A percentile compares a stretch with the other conserved stretches of the same genome.
phyloP scores from a whole-genome alignment of 30 jellyfish, hydroid and myxozoan species.

The Catostylus mosaicus region DNA sequence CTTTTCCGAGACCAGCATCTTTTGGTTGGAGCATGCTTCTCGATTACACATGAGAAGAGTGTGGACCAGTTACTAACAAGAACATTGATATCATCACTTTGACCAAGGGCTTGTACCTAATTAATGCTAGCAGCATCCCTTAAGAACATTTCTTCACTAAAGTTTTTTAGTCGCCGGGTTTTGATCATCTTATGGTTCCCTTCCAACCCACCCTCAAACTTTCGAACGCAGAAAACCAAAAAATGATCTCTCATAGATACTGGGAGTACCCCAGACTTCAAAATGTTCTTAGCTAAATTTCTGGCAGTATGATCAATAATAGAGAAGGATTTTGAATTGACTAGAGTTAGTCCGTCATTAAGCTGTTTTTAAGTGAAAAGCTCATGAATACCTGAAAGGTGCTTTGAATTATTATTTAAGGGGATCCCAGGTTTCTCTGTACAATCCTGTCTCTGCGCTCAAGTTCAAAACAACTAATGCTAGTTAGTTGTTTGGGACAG shows the following conservation, averaged over 20 bases:
- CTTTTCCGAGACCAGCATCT: constrained; percentile 20
- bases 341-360: not conserved
- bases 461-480: not conserved
- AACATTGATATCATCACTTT: constrained; percentile 6
- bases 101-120: constrained; percentile 24
- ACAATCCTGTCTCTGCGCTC: constrained; percentile 3
- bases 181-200: constrained; percentile 11
- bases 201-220: constrained; percentile 1
- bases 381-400: constrained; percentile 4
- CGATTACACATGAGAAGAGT: not conserved
- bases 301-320: constrained; percentile 9
- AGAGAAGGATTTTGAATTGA: not conserved
- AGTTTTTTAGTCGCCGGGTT: constrained; percentile 10
- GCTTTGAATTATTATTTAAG: not conserved
- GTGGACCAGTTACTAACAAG: constrained; percentile 24
- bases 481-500: constrained; percentile 12
- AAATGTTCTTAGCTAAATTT: not conserved
- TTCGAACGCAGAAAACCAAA: not conserved
- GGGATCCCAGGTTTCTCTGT: constrained; percentile 4
- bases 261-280: constrained; percentile 5
- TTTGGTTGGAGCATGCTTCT: constrained; percentile 23
- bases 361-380: not conserved
- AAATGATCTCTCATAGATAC: not conserved
- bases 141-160: constrained; percentile 1
- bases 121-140: not conserved